A percentile compares a stretch with the other conserved stretches of the same genome.
Evolutionary conservation across 2,797 vertebrate species (phyloP).

Genomic region (Sternotherus odoratus): DNA sequence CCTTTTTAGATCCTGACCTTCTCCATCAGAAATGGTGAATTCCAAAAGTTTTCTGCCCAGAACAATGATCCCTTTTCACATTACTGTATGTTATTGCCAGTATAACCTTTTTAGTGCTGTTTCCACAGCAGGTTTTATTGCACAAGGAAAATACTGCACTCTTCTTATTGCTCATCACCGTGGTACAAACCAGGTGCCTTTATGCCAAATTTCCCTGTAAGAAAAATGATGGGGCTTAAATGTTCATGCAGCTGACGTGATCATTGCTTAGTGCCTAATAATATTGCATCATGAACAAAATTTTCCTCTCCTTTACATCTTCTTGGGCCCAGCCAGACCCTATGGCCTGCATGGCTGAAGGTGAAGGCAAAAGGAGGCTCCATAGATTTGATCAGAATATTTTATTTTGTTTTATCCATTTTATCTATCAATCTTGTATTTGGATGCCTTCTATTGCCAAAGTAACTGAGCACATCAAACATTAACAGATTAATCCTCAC

Average conservation of each 20-base stretch:
- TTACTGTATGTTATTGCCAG: neutral
- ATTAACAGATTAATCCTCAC: neutral
- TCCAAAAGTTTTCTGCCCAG: neutral
- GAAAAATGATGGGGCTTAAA: neutral
- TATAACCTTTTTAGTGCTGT: neutral
- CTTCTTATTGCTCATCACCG: conserved; percentile 1
- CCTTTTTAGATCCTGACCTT: neutral
- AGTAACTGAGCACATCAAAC: neutral
- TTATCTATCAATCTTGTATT: neutral
- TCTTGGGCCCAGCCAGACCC: fast-evolving
- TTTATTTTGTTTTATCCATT: neutral
- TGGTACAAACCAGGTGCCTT: neutral
- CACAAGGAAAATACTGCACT: neutral
- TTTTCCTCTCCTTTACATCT: fast-evolving
- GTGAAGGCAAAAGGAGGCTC: fast-evolving
- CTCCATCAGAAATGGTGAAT: neutral
- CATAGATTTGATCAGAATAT: fast-evolving
- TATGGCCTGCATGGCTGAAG: neutral
- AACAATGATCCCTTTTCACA: neutral
- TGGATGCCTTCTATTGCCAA: fast-evolving
- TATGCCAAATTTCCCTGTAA: neutral
- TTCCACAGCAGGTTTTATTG: conserved; percentile 27
- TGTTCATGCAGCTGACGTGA: neutral
- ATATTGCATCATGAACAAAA: neutral
- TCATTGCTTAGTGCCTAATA: conserved; percentile 5